A percentile compares a stretch with the other conserved stretches of the same genome.
Conservation (phyloP, 2,888 invertebrate genomes). For the Apodemia arnacis region DNA sequence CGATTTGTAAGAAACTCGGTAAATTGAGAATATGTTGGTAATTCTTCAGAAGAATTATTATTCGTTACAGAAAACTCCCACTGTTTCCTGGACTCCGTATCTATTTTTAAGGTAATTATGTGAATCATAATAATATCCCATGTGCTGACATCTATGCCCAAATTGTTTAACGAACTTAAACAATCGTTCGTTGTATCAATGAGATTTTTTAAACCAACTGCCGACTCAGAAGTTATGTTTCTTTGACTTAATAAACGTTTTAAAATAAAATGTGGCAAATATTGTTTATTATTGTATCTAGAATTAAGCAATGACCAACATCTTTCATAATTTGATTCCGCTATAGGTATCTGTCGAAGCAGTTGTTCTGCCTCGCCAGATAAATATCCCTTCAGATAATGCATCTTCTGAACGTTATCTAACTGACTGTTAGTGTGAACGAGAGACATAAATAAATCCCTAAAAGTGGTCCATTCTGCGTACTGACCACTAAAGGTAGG, state of each 20-base stretch:
- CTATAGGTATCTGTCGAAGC: neutral
- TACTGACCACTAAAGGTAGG: neutral
- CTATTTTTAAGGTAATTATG: neutral
- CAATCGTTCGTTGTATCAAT: neutral
- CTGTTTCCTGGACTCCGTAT: neutral
- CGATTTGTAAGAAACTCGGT: neutral
- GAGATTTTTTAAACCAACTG: neutral
- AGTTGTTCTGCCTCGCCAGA: neutral
- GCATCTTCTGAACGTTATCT: neutral
- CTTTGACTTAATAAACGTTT: neutral
- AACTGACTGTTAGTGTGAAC: neutral
- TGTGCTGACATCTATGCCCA: neutral
- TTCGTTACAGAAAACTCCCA: neutral
- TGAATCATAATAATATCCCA: neutral
- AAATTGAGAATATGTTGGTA: neutral
- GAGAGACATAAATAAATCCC: neutral
- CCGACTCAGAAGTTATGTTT: neutral
- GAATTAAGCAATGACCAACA: constrained; percentile 15
- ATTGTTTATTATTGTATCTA: constrained; percentile 10
- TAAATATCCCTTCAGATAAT: neutral
- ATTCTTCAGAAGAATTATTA: neutral
- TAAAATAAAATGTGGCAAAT: constrained; percentile 6
- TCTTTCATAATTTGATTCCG: neutral
- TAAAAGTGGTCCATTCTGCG: neutral
- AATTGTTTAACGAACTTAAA: neutral